Evolutionary conservation across 2,888 invertebrate species (phyloP).

Genomic region (Uropetala carovei): DNA sequence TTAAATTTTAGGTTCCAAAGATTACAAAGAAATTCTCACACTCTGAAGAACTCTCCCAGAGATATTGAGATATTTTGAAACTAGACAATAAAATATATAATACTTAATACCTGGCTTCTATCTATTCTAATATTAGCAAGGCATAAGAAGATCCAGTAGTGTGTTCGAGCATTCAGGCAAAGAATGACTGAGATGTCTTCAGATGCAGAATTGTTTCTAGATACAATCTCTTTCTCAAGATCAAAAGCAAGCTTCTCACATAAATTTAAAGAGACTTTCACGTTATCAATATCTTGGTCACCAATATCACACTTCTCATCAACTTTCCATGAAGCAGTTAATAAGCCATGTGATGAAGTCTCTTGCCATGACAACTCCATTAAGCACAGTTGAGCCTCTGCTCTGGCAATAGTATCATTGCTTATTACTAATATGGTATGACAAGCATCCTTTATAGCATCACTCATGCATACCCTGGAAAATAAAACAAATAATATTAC

Average conservation of each 20-base stretch:
- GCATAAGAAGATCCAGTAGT: slow-evolving; percentile 8
- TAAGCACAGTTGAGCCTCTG: slow-evolving; percentile 20
- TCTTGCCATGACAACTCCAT: slow-evolving; percentile 24
- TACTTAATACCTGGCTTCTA: not conserved
- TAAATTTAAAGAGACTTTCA: not conserved
- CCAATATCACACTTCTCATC: not conserved
- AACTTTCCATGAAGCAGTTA: not conserved
- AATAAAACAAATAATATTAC: not conserved
- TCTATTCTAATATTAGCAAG: not conserved
- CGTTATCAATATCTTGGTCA: not conserved
- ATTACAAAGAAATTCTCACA: too few species aligned
- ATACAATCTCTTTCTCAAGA: not conserved
- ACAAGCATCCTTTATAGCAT: slow-evolving; percentile 31
- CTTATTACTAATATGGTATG: not conserved
- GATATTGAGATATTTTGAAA: not conserved
- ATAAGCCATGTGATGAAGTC: not conserved
- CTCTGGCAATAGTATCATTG: not conserved
- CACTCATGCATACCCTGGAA: not conserved
- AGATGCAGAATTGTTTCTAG: not conserved
- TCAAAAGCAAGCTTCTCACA: slow-evolving; percentile 13
- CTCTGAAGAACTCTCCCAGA: not conserved
- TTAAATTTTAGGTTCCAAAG: too few species aligned
- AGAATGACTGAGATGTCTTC: slow-evolving; percentile 30
- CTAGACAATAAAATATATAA: not conserved
- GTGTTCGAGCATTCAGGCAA: not conserved